Percentiles rank a stretch among this genome's conserved stretches.
phyloP scores from a whole-genome alignment of 2,797 vertebrate genomes.

The Danio tinwini region DNA sequence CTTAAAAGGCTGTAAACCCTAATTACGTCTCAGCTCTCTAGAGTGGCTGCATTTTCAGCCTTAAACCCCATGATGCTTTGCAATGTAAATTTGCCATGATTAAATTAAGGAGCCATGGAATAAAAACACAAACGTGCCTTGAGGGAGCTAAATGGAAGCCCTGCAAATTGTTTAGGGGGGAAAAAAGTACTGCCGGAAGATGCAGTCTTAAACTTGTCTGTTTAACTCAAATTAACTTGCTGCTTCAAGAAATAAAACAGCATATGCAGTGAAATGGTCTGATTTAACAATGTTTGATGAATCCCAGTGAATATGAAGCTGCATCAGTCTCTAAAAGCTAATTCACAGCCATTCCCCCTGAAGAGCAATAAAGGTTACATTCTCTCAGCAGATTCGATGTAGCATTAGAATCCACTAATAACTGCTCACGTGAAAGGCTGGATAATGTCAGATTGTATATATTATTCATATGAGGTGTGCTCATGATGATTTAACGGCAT shows the following conservation, averaged over 20 bases:
- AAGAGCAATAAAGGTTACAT: slow-evolving; percentile 27
- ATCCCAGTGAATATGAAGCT: slow-evolving; percentile 72
- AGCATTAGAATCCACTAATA: slow-evolving; percentile 20
- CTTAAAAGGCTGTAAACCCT: slow-evolving; percentile 53
- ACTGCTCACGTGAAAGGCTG: slow-evolving; percentile 15
- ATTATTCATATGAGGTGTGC: slow-evolving; percentile 42
- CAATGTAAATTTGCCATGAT: slow-evolving; percentile 75
- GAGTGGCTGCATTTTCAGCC: slow-evolving; percentile 47
- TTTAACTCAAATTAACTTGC: slow-evolving; percentile 37
- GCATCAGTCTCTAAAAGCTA: slow-evolving; percentile 65
- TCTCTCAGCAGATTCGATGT: slow-evolving; percentile 27
- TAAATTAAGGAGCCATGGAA: slow-evolving; percentile 68
- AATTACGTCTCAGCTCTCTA: slow-evolving; percentile 52
- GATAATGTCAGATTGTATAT: slow-evolving; percentile 40
- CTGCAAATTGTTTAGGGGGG: slow-evolving; percentile 19
- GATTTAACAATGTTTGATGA: background rate
- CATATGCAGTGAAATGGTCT: slow-evolving; percentile 20
- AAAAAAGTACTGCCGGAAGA: background rate
- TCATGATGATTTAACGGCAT: slow-evolving; percentile 13
- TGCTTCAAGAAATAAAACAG: slow-evolving; percentile 19
- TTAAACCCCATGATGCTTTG: slow-evolving; percentile 69
- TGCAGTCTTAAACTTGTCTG: slow-evolving; percentile 10
- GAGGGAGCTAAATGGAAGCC: slow-evolving; percentile 33
- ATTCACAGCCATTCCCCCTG: slow-evolving; percentile 6
- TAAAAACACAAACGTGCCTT: slow-evolving; percentile 60